A percentile compares a stretch with the other conserved stretches of the same genome.
Conservation (phyloP, 1,140 invertebrate genomes). For the Neodiprion fabricii region DNA sequence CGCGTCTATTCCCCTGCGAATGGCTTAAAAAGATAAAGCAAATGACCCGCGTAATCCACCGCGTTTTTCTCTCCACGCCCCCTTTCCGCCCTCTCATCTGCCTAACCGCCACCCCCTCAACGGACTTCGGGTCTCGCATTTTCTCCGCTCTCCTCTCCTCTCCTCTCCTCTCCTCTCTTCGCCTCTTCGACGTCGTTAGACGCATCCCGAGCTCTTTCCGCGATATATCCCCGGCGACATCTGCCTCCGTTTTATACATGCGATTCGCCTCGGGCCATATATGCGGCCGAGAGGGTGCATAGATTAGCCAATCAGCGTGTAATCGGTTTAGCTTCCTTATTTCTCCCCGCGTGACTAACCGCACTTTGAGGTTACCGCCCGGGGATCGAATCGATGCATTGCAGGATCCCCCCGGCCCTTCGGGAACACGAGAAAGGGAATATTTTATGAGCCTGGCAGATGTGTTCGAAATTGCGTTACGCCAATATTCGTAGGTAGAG, state of each 20-base stretch:
- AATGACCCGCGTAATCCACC: slow-evolving; percentile 23
- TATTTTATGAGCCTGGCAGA: slow-evolving; percentile 53
- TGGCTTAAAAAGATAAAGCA: slow-evolving; percentile 19
- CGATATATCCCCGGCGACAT: neutral
- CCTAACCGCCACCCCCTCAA: too few relatives aligned
- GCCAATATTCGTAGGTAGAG: neutral
- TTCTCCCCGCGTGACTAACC: slow-evolving; percentile 50
- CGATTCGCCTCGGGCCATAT: neutral
- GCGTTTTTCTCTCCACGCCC: slow-evolving; percentile 14
- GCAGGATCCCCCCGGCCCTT: slow-evolving; percentile 16
- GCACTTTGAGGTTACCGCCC: slow-evolving; percentile 32
- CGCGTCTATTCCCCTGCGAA: neutral
- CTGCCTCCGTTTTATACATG: neutral
- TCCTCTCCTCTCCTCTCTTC: neutral
- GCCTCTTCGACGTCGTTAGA: neutral
- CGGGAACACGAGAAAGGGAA: slow-evolving; percentile 27
- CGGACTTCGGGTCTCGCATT: neutral
- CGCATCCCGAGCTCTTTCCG: neutral
- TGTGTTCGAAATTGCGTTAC: slow-evolving; percentile 27
- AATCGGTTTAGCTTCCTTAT: slow-evolving; percentile 55
- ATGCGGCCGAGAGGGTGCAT: slow-evolving; percentile 9
- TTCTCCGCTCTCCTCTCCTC: neutral
- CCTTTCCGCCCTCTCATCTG: too few relatives aligned
- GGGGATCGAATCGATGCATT: slow-evolving; percentile 10
- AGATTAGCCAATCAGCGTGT: slow-evolving; percentile 47